Base-by-base conservation (phyloP, 2,797 vertebrate species). In the Semotilus atromaculatus region DNA sequence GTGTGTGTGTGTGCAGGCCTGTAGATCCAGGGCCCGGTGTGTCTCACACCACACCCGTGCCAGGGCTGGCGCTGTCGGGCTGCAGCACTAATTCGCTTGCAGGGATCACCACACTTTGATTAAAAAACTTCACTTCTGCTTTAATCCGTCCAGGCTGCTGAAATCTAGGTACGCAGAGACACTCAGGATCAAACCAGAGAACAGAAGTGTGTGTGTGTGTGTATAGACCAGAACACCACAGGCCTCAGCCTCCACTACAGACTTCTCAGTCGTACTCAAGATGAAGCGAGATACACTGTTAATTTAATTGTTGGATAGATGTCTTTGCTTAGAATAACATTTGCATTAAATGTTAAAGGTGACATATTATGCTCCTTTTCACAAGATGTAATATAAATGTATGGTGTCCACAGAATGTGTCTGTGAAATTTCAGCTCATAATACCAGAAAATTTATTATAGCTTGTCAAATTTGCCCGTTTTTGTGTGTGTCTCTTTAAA, bases 21-120 rank as follows among this genome's bases (percentile, higher is more conserved):
- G 94, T 92, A 89, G 92, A 95, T 90, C 87, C 95, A 53, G 90
- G 94, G 94, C 91, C 89, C 86, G 87, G 40, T 34, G 93, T 89
- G 95, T 96, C 31, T n/a, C n/a, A n/a, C n/a, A n/a, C n/a, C n/a
- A n/a, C n/a, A 93, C 0, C 95, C 96, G 89, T 96, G 95, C 94
- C 94, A 94, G 92, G 94, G 96, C 90, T 92, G 70, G 94, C 94
- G 45, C 84, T 88, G 31, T 31, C 31, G 31, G 83, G 76, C 79
- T 60, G 78, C 75, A 85, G 87, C 88, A 89, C 80, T 91, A 81
- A 84, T 87, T 89, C 82, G 80, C 86, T 88, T 86, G 76, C 78
- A 89, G 86, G 85, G 85, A 86, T 90, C 82, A 86, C 86, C 85
- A 85, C 74, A 87, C 83, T 73, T 88, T 90, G 90, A 90, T 89